phyloP scores from a whole-genome alignment of 2,113 vertebrate genomes.

The Camelus bactrianus region DNA sequence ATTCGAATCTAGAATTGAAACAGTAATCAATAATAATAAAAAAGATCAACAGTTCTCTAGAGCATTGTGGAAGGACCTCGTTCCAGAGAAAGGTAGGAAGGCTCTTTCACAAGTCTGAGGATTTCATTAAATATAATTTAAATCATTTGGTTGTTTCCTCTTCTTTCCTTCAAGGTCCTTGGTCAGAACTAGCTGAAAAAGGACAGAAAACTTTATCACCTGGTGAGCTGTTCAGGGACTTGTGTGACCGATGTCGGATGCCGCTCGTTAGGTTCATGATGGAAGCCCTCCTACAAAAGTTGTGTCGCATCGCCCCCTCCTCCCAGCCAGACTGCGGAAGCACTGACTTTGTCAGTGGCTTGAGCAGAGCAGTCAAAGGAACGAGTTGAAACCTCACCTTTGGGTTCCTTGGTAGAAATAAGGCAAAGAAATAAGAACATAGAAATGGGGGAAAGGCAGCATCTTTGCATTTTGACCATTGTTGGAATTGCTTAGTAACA shows the following conservation, averaged over 20 bases:
- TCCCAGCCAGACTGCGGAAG: neutral
- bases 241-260: neutral
- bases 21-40: neutral
- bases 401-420: neutral
- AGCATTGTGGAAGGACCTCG: neutral
- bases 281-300: accelerated
- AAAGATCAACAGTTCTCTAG: neutral
- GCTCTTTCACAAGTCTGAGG: neutral
- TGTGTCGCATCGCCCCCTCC: neutral
- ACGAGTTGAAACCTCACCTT: neutral
- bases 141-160: neutral
- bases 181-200: neutral
- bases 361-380: neutral
- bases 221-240: neutral
- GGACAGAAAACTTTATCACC: neutral
- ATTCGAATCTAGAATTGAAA: neutral
- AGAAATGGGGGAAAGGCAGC: neutral
- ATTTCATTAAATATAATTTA: neutral
- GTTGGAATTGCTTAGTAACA: neutral
- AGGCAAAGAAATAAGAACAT: neutral
- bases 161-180: neutral
- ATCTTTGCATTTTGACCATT: neutral
- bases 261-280: neutral
- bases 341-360: neutral
- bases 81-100: neutral